These are phyloP conservation scores for Sicus ferrugineus DNA, from an alignment of 2,888 invertebrate genomes.

Conservation along the genomic window DNA sequence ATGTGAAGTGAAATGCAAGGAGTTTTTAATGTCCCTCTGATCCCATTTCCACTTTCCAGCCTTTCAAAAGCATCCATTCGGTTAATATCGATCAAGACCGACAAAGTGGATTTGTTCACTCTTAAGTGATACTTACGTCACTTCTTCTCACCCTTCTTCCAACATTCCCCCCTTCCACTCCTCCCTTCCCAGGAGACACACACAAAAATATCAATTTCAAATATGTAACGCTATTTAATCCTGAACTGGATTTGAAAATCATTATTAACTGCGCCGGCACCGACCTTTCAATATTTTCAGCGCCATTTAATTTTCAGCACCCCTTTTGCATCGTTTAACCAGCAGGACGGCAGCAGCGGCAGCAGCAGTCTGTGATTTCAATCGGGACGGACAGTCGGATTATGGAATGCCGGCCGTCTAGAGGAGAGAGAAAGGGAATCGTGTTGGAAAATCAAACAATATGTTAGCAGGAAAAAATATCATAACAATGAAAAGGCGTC, in stretches of 20 bases:
- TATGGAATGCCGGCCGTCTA: background rate
- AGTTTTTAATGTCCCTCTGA: too few relatives aligned
- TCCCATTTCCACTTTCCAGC: too few relatives aligned
- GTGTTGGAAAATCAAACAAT: constrained; percentile 1
- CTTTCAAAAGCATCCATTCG: too few relatives aligned
- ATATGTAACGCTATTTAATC: background rate
- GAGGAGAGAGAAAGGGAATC: too few relatives aligned
- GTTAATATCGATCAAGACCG: too few relatives aligned
- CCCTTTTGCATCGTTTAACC: background rate
- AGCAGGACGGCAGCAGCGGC: background rate
- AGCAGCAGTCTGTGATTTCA: too few relatives aligned
- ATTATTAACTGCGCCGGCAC: background rate
- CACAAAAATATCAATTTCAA: constrained; percentile 9
- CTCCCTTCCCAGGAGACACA: too few relatives aligned
- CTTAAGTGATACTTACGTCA: background rate
- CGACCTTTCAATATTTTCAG: background rate
- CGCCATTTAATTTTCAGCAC: constrained; percentile 11
- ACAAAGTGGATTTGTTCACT: too few relatives aligned
- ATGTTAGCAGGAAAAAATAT: background rate
- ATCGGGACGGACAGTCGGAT: too few relatives aligned
- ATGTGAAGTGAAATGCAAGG: too few relatives aligned
- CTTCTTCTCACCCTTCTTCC: background rate
- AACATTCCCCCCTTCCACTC: background rate
- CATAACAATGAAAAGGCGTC: constrained; percentile 4
- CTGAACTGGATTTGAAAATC: background rate